These are phyloP conservation scores for Corapipo altera DNA, from an alignment of 2,113 vertebrate species.

Conservation along the genomic window DNA sequence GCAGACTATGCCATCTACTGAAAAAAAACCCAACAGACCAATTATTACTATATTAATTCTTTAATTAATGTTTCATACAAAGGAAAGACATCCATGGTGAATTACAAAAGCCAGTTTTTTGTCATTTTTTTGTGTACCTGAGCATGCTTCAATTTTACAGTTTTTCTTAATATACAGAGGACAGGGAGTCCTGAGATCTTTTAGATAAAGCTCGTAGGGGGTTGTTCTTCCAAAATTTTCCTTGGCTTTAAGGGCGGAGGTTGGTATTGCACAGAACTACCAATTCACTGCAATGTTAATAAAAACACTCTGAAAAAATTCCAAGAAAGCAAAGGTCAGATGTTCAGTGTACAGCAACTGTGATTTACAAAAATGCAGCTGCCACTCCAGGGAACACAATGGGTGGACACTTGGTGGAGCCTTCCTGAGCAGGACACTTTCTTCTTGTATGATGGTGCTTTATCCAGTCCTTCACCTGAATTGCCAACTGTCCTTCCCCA, in stretches of 20 bases:
- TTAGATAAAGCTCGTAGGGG: not conserved
- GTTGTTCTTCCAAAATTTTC: not conserved
- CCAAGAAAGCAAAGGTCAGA: not conserved
- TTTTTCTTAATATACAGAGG: not conserved
- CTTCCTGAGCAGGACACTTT: fast-evolving
- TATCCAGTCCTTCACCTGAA: not conserved
- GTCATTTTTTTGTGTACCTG: not conserved
- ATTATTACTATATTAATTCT: not conserved
- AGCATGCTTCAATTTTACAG: not conserved
- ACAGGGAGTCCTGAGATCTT: not conserved
- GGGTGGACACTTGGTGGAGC: not conserved
- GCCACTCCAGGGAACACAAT: not conserved
- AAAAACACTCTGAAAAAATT: not conserved
- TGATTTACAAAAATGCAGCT: not conserved
- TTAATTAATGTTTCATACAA: not conserved
- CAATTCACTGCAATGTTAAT: not conserved
- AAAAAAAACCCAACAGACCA: not conserved
- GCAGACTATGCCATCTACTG: not conserved
- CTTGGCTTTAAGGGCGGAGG: not conserved
- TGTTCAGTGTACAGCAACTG: fast-evolving
- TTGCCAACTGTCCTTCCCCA: not conserved
- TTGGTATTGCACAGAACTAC: not conserved
- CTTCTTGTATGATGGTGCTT: not conserved
- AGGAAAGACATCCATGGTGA: not conserved
- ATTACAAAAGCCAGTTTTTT: not conserved